These are phyloP conservation scores for Euthynnus affinis DNA, from an alignment of 2,797 vertebrate species.

Conservation along the genomic window DNA sequence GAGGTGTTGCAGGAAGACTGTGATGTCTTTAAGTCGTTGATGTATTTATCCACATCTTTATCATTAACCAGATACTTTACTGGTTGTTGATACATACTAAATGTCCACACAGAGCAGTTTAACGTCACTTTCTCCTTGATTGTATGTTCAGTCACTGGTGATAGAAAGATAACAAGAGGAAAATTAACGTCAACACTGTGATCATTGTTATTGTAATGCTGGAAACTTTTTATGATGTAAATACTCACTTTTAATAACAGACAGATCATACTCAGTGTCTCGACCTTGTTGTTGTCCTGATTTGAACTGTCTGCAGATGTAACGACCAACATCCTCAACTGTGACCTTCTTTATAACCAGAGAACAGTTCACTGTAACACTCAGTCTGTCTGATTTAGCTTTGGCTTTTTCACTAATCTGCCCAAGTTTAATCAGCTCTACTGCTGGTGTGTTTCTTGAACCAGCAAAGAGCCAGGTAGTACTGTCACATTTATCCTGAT, in stretches of 20 bases:
- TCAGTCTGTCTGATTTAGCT: slow-evolving; percentile 16
- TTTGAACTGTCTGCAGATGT: not conserved
- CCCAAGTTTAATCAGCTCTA: not conserved
- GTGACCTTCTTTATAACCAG: slow-evolving; percentile 43
- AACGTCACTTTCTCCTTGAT: accelerated
- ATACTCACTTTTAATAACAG: slow-evolving; percentile 45
- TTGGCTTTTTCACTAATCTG: not conserved
- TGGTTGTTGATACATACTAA: accelerated
- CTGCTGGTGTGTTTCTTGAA: accelerated
- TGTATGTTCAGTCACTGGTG: not conserved
- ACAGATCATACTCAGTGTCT: not conserved
- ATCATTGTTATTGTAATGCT: not conserved
- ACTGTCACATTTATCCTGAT: not conserved
- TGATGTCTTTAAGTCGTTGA: accelerated
- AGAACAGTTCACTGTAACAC: slow-evolving; percentile 43
- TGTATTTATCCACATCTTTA: accelerated
- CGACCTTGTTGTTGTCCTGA: no score
- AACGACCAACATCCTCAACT: not conserved
- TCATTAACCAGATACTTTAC: not conserved
- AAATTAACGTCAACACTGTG: not conserved
- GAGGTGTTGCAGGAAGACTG: accelerated
- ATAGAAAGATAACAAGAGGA: not conserved
- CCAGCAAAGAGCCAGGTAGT: slow-evolving; percentile 6
- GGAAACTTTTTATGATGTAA: not conserved
- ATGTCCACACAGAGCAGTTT: not conserved